phyloP scores from a whole-genome alignment of 2,797 vertebrate genomes.

The Neoniphon sammara region DNA sequence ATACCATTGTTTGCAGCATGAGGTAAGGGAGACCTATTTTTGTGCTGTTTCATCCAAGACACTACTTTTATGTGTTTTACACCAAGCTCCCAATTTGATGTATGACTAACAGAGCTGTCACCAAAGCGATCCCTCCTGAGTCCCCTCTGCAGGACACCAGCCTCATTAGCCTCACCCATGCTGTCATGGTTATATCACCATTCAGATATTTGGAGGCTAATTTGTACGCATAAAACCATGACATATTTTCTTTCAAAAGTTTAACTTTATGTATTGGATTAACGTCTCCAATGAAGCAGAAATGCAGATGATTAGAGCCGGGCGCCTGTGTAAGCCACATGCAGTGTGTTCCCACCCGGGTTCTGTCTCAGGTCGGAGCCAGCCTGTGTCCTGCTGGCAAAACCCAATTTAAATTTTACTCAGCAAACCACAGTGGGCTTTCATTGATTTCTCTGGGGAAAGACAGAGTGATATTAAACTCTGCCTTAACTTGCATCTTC shows the following conservation, averaged over 20 bases:
- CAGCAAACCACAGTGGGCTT: not conserved
- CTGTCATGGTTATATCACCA: constrained; percentile 25
- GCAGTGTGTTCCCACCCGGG: not conserved
- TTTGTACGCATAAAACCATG: constrained; percentile 15
- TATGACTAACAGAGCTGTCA: constrained; percentile 57
- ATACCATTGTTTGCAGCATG: not conserved
- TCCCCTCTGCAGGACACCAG: constrained; percentile 43
- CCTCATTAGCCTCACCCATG: constrained; percentile 55
- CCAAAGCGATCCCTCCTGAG: constrained; percentile 17
- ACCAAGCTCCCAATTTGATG: constrained; percentile 40
- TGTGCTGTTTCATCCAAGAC: not conserved
- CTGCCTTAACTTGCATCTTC: not conserved
- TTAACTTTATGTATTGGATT: not conserved
- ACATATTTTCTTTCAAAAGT: not conserved
- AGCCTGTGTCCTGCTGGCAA: not conserved
- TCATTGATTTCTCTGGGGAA: not conserved
- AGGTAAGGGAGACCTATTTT: constrained; percentile 12
- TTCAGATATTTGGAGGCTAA: constrained; percentile 17
- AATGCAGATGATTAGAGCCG: not conserved
- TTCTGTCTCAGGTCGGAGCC: not conserved
- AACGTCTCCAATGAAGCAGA: not conserved
- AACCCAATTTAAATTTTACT: not conserved
- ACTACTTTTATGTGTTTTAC: constrained; percentile 8
- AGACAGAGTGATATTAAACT: not conserved
- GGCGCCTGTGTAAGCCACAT: not conserved